A percentile compares a stretch with the other conserved stretches of the same genome.
phyloP scores from a whole-genome alignment of 2,888 invertebrate genomes.

The Orthosia cruda region DNA sequence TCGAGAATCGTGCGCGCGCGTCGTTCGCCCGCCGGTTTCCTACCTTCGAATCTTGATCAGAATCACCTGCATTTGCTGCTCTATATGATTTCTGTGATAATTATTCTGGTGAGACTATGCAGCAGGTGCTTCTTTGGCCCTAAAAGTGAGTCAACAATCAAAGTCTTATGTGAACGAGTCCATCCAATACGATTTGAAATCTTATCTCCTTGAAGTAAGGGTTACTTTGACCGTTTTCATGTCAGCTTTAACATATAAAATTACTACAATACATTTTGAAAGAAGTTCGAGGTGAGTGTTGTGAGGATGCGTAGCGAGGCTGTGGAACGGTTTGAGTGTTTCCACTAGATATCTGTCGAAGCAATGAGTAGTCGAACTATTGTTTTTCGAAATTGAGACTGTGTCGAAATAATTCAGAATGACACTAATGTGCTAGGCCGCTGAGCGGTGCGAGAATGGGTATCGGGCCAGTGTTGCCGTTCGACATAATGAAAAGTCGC shows the following conservation, averaged over 20 bases:
- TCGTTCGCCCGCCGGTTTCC: conserved; percentile 64
- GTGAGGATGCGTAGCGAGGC: too few relatives aligned
- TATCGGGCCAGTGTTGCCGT: too few relatives aligned
- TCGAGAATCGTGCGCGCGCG: conserved; percentile 71
- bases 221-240: not conserved
- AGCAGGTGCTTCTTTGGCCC: not conserved
- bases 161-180: not conserved
- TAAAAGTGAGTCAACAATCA: not conserved
- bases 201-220: not conserved
- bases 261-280: too few relatives aligned
- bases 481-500: too few relatives aligned
- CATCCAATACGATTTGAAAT: not conserved
- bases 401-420: too few relatives aligned
- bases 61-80: conserved; percentile 67
- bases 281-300: too few relatives aligned
- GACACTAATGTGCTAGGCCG: too few relatives aligned
- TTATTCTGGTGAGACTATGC: not conserved
- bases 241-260: not conserved
- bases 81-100: conserved; percentile 5
- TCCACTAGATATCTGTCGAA: too few relatives aligned
- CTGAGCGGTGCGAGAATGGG: too few relatives aligned
- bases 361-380: too few relatives aligned
- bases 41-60: conserved; percentile 67
- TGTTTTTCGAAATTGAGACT: too few relatives aligned
- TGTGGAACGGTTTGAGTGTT: too few relatives aligned